Conservation (phyloP, 2,113 vertebrate genomes). For the Neodon shergylaensis region DNA sequence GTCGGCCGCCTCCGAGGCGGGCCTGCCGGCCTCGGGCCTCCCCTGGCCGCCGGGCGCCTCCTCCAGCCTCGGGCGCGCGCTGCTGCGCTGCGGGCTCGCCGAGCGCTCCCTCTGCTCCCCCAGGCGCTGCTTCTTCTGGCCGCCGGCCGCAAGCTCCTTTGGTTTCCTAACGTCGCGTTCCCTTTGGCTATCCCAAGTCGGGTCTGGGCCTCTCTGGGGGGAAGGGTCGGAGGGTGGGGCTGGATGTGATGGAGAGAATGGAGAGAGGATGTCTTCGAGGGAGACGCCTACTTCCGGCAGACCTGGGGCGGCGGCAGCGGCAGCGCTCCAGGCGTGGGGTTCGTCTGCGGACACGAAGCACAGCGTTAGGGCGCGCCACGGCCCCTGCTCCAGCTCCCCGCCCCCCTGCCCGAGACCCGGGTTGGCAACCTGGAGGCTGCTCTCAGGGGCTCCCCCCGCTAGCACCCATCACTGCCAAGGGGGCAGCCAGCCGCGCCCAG, state of each 20-base stretch:
- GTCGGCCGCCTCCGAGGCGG: conserved; percentile 88
- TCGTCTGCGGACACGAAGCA: conserved; percentile 90
- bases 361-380: conserved; percentile 54
- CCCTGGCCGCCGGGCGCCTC: conserved; percentile 87
- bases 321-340: conserved; percentile 94
- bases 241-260: conserved; percentile 95
- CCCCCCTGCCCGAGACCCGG: neutral
- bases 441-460: neutral
- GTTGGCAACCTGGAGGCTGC: neutral
- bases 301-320: conserved; percentile 95
- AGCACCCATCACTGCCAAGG: neutral
- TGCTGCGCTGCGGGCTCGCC: conserved; percentile 88
- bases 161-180: conserved; percentile 88
- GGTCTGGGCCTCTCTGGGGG: conserved; percentile 92
- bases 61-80: conserved; percentile 88
- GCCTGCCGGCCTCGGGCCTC: conserved; percentile 90
- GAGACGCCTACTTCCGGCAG: conserved; percentile 97
- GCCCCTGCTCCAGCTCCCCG: neutral
- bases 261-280: conserved; percentile 91
- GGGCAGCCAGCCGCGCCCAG: neutral
- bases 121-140: conserved; percentile 91
- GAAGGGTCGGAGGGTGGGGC: conserved; percentile 93
- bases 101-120: conserved; percentile 90
- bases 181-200: conserved; percentile 89
- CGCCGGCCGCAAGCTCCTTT: conserved; percentile 89